A percentile compares a stretch with the other conserved stretches of the same genome.
Evolutionary conservation across 2,888 invertebrate species (phyloP).

Genomic region (Leptogaster cylindrica): DNA sequence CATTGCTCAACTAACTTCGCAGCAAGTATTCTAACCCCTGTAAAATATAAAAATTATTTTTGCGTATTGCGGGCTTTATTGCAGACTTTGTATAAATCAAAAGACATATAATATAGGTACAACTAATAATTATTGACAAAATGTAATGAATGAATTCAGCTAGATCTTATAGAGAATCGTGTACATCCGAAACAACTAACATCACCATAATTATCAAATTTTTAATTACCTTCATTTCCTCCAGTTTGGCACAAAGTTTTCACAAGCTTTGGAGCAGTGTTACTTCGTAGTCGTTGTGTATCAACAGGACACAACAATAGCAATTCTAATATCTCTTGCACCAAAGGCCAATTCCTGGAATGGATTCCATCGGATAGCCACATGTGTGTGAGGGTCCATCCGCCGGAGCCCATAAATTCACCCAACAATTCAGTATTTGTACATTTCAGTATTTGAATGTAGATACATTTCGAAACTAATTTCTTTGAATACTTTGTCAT

Average conservation of each 20-base stretch:
- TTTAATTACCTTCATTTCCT: slow-evolving; percentile 77
- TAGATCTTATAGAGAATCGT: not conserved
- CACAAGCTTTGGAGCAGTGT: slow-evolving; percentile 89
- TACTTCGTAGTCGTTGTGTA: slow-evolving; percentile 87
- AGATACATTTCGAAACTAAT: slow-evolving; percentile 93
- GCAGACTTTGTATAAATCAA: too few relatives aligned
- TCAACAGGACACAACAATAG: slow-evolving; percentile 87
- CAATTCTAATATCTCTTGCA: slow-evolving; percentile 84
- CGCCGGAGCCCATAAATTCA: slow-evolving; percentile 88
- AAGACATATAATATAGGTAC: slow-evolving; percentile 3
- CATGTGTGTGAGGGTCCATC: slow-evolving; percentile 87
- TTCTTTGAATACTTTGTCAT: slow-evolving; percentile 97
- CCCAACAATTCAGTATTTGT: slow-evolving; percentile 83
- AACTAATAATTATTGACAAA: not conserved
- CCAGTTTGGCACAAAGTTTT: slow-evolving; percentile 85
- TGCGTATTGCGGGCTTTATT: not conserved
- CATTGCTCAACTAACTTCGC: slow-evolving; percentile 86
- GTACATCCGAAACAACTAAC: not conserved
- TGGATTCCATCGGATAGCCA: slow-evolving; percentile 91
- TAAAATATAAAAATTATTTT: slow-evolving; percentile 54
- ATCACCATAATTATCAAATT: not conserved
- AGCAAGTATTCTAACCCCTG: slow-evolving; percentile 79
- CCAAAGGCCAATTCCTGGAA: slow-evolving; percentile 84
- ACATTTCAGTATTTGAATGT: slow-evolving; percentile 88
- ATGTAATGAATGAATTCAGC: not conserved